Evolutionary conservation across 2,113 vertebrate genomes (phyloP).

Genomic region (Amphiprion ocellaris): DNA sequence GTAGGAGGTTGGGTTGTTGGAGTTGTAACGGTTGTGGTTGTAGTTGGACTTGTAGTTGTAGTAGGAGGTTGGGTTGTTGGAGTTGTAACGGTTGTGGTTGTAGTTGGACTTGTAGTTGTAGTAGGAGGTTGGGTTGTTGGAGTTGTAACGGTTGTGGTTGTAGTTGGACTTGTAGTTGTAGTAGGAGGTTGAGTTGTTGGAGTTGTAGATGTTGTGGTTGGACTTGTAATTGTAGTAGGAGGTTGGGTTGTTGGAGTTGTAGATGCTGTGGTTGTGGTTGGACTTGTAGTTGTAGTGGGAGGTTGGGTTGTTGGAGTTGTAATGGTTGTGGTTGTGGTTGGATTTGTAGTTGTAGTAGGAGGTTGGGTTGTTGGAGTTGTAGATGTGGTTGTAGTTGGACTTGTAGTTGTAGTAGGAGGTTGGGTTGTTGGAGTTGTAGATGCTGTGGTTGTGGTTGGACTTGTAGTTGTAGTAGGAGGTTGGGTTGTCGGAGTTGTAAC

Average conservation of each 20-base stretch:
- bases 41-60: background rate
- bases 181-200: background rate
- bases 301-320: conserved; percentile 4
- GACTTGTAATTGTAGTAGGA: background rate
- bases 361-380: background rate
- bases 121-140: background rate
- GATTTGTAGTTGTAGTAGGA: background rate
- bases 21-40: background rate
- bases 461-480: background rate
- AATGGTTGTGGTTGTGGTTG: background rate
- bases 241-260: background rate
- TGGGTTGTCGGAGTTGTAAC: background rate
- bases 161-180: background rate
- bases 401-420: background rate
- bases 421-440: background rate
- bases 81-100: conserved; percentile 3
- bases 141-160: background rate
- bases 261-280: background rate
- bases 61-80: background rate
- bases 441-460: background rate
- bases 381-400: background rate
- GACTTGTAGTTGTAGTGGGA: background rate
- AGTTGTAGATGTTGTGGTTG: conserved; percentile 2
- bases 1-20: conserved; percentile 5
- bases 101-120: background rate